Base-by-base conservation (phyloP, 2,888 invertebrate species). In the Chydorus sphaericus region DNA sequence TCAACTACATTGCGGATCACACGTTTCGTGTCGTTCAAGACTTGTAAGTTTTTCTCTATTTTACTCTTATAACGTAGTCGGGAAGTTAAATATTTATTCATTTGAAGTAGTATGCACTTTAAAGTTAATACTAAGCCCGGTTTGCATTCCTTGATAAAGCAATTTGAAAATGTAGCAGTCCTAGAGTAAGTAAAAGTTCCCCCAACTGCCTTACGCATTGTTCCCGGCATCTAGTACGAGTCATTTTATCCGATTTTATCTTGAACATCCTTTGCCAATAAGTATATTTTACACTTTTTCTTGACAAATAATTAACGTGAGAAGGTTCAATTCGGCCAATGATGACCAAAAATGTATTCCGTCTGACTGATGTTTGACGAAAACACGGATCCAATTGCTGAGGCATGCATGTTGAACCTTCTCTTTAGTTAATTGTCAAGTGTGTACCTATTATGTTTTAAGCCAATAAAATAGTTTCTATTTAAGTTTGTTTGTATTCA, bases 161-260 rank as follows among this genome's bases (percentile, higher is more conserved):
- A n/a, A n/a, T n/a, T n/a, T n/a, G n/a, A n/a, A n/a, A n/a, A n/a
- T n/a, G n/a, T n/a, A n/a, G n/a, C n/a, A n/a, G n/a, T n/a, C n/a
- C n/a, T n/a, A n/a, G n/a, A n/a, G n/a, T n/a, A n/a, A n/a, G n/a
- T n/a, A n/a, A n/a, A n/a, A n/a, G n/a, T n/a, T n/a, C n/a, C n/a
- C n/a, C n/a, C n/a, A 2, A 16, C n/a, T 16, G 16, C 8, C 16
- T 4, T 2, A 39, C 1, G 33, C 33, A 10, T 33, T 8, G 8
- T 33, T 33, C 8, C 33, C 8, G 33, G 8, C 8, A 74, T 49
- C 75, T 71, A 57, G 77, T 61, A 10, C 73, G 52, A 7, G 71
- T 68, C 56, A 72, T 11, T 50, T 4, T 36, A 52, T 52, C 52
- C 33, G 20, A 31, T 8, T 29, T 36, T 11, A 52, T 52, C 52